Conservation (phyloP, 2,888 invertebrate genomes). For the Gastrophysa polygoni region DNA sequence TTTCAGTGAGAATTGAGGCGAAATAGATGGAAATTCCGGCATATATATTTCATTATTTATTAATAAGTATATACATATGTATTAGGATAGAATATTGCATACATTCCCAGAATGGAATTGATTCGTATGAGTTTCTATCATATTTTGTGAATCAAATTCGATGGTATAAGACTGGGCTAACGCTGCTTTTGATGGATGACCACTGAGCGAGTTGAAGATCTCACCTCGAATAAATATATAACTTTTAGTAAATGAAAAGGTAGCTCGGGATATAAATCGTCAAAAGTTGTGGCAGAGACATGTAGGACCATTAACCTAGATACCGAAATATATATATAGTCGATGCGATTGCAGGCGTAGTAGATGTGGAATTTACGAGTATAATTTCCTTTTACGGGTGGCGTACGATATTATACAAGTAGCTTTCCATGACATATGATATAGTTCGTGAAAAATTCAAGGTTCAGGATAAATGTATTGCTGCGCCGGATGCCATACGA, state of each 20-base stretch:
- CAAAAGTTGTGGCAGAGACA: constrained; percentile 23
- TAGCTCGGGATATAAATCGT: constrained; percentile 28
- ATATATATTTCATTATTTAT: no score
- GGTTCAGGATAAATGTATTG: background rate
- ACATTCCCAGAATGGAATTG: no score
- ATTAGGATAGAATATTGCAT: no score
- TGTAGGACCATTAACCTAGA: constrained; percentile 28
- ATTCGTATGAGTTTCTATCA: no score
- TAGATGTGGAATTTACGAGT: constrained; percentile 36
- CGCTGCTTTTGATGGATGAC: no score
- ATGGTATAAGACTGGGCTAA: no score
- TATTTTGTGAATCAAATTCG: no score
- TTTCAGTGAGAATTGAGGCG: no score
- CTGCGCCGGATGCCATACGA: background rate
- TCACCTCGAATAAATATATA: background rate
- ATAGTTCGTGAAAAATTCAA: constrained; percentile 25
- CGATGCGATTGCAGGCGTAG: constrained; percentile 32
- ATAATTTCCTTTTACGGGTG: constrained; percentile 35
- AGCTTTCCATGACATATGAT: constrained; percentile 20
- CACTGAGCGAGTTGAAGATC: no score
- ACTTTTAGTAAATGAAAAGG: constrained; percentile 17
- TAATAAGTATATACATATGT: no score
- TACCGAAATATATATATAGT: constrained; percentile 29
- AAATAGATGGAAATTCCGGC: no score
- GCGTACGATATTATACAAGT: constrained; percentile 22